A percentile compares a stretch with the other conserved stretches of the same genome.
Evolutionary conservation across 2,113 vertebrate genomes (phyloP).

Genomic region (Aphelocoma coerulescens): DNA sequence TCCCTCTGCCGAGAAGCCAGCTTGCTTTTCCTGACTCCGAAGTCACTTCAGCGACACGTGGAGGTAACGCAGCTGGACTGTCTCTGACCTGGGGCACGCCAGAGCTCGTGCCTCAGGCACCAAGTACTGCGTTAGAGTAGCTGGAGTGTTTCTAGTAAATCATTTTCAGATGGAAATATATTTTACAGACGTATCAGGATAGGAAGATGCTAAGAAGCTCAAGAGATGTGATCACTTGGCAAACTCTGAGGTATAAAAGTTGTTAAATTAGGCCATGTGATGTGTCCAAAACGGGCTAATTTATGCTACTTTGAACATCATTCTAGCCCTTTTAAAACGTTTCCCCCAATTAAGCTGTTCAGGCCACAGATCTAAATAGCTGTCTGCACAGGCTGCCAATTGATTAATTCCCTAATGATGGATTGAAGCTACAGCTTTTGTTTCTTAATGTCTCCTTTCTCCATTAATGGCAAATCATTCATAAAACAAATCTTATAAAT

Average conservation of each 20-base stretch:
- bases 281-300: slow-evolving; percentile 71
- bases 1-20: no score
- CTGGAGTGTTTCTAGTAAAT: slow-evolving; percentile 13
- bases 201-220: slow-evolving; percentile 52
- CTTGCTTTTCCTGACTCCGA: no score
- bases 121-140: not conserved
- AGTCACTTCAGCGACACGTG: no score
- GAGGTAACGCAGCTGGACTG: no score
- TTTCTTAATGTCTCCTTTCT: slow-evolving; percentile 75
- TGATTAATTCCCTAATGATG: slow-evolving; percentile 83
- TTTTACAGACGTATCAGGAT: slow-evolving; percentile 11
- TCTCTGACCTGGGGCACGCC: no score
- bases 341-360: slow-evolving; percentile 77
- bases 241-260: slow-evolving; percentile 69
- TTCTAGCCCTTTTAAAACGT: slow-evolving; percentile 71
- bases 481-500: slow-evolving; percentile 60
- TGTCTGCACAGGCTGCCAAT: slow-evolving; percentile 75
- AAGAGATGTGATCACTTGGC: slow-evolving; percentile 65
- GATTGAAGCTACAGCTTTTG: slow-evolving; percentile 79
- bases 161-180: slow-evolving; percentile 47
- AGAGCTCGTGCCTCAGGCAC: no score
- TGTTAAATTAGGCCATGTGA: slow-evolving; percentile 72
- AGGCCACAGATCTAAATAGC: slow-evolving; percentile 78
- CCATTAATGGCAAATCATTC: slow-evolving; percentile 69
- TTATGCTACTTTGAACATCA: slow-evolving; percentile 75